Base-by-base conservation (phyloP, 2,113 vertebrate species). In the Gnathonemus echidnorhynchus region DNA sequence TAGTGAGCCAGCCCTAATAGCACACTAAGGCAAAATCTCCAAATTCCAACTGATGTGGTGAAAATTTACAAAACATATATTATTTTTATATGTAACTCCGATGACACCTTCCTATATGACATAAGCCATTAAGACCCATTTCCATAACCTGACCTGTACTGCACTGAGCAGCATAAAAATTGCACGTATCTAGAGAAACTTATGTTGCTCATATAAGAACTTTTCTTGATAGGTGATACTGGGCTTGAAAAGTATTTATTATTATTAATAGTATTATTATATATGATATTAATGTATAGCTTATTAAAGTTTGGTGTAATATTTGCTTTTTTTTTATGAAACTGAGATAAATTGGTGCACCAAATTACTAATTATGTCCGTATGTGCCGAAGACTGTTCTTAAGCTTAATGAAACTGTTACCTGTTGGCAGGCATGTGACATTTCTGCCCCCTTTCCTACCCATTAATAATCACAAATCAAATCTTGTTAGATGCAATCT, bases 401-500 rank as follows among this genome's bases (percentile, higher is more conserved):
- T 70, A 70, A 70, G n/a, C 9, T 31, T 31, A 31, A 31, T 70
- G 62, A 85, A 85, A 46, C 19, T n/a, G 24, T 46, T 42, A 85
- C 21, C 27, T 39, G 27, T 53, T 89, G 17, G 19, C 52, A 80
- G 45, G 8, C 7, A 46, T 80, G 27, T 89, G 88, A 80, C 45
- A 89, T 80, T 80, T 80, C 48, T 89, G 88, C 6, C 70, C 66
- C 31, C 24, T 77, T 91, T 92, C 66, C 21, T 66, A 77, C 70
- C 90, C 87, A 90, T 91, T 91, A 91, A 92, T 89, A 89, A 89
- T 89, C 91, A 88, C 88, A 88, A 90, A 90, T 90, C 92, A 91
- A 91, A 93, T 93, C 90, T 88, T 90, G 90, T 88, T 45, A 90
- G 93, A 93, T 93, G 90, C 24, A 91, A 93, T 93, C 93, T 93